Evolutionary conservation across 1,140 invertebrate genomes (phyloP), one percentile per base, ranked within the genome.

Genomic region (Pseudomyrmex sp.): DNA sequence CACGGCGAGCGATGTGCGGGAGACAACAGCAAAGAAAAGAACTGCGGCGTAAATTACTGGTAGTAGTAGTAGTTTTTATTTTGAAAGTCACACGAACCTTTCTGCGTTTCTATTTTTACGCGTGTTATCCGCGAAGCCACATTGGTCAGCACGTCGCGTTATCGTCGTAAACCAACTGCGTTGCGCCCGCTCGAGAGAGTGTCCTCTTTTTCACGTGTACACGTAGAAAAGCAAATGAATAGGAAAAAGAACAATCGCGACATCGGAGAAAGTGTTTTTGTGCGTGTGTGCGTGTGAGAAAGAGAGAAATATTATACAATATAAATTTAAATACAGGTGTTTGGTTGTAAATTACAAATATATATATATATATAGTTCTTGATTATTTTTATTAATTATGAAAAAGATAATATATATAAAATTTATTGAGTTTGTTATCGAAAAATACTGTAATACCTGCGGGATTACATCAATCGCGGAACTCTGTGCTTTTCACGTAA

Each of bases 101-200:
- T 13, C 20, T 44, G 54, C 20, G 20, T 80, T 35, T 35, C 76
- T 80, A 80, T 80, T 80, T 80, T 80, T 80, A 70, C 66, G 44
- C 44, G 54, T 23, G 46, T 80, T 80, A 80, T 80, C 76, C 76
- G 35, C 54, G 66, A 18, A 15, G 59, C 44, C 26, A 10, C 66
- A 80, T 80, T 80, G 76, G 76, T 20, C 66, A 48, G 44, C 23
- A 56, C 44, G 35, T 35, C 35, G 35, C 15, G 54, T 80, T 80
- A 80, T 80, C 76, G 44, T 23, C 20, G 52, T 26, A 58, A 72
- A 59, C 44, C 4, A 48, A 9, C 44, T 23, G 63, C 46, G 5
- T 35, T 35, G 35, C 35, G 52, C 65, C 23, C 44, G 35, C 44
- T 48, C 44, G 66, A 54, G 35, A 15, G 23, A 59, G n/a, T 35